Conservation (phyloP, 2,888 invertebrate species). For the Nemoura dubitans region DNA sequence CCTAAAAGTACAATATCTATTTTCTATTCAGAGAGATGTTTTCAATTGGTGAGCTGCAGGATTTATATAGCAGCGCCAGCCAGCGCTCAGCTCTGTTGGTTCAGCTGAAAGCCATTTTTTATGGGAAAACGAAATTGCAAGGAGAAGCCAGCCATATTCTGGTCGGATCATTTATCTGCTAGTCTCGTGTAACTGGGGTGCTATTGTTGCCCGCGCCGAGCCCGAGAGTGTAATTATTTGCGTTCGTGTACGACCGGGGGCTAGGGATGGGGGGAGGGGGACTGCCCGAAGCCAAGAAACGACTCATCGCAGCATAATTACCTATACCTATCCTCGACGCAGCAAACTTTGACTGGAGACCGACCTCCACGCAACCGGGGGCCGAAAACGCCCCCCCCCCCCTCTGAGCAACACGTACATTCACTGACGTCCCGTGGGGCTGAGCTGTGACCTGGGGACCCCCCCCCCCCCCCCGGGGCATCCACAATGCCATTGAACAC, state of each 20-base stretch:
- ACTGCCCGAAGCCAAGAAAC: neutral
- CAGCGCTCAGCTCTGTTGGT: neutral
- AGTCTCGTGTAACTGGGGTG: neutral
- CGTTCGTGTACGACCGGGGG: neutral
- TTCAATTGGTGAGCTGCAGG: neutral
- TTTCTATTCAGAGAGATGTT: neutral
- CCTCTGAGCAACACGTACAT: no score
- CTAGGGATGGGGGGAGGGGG: neutral
- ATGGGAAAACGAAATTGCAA: neutral
- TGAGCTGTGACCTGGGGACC: neutral
- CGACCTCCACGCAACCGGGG: neutral
- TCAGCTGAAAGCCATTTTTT: constrained; percentile 12
- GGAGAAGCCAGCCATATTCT: neutral
- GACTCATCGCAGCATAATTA: neutral
- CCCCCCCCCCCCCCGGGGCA: neutral
- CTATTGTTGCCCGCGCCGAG: neutral
- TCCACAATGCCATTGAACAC: neutral
- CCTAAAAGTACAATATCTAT: neutral
- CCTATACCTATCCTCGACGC: neutral
- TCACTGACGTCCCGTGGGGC: no score
- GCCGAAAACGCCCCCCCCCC: neutral
- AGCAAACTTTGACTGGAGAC: neutral
- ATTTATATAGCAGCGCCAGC: neutral
- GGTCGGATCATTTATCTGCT: neutral
- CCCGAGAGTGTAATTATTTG: neutral